These are phyloP conservation scores for Dendropsophus ebraccatus DNA, from an alignment of 2,113 vertebrate genomes.

Conservation along the genomic window DNA sequence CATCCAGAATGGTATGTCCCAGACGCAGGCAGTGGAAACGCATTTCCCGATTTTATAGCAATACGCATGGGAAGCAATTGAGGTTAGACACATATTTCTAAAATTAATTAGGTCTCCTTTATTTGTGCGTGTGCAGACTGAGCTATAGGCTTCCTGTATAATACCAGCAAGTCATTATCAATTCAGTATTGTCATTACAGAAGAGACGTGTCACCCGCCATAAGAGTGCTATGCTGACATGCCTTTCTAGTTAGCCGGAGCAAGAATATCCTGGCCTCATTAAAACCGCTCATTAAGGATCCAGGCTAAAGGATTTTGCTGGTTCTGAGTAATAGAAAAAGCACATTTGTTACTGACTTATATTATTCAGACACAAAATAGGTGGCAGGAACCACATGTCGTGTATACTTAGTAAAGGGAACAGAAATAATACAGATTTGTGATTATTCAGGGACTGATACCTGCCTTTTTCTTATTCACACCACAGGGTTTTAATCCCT, in stretches of 20 bases:
- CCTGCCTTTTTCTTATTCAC: neutral
- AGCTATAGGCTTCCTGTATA: neutral
- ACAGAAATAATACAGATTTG: neutral
- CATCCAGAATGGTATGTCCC: neutral
- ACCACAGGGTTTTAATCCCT: no score
- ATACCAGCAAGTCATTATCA: constrained; percentile 45
- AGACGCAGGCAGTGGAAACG: neutral
- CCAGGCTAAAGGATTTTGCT: constrained; percentile 7
- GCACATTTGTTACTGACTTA: neutral
- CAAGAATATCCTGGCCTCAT: constrained; percentile 50
- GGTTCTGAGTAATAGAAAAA: neutral
- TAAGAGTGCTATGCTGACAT: constrained; percentile 16
- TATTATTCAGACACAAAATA: neutral
- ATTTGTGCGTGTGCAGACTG: neutral
- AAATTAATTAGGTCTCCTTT: neutral
- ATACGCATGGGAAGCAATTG: neutral
- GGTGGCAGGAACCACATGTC: neutral
- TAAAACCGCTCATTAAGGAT: constrained; percentile 39
- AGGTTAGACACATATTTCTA: neutral
- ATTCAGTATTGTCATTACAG: constrained; percentile 40
- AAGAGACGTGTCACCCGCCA: constrained; percentile 21
- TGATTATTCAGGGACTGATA: neutral
- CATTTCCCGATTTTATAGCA: neutral
- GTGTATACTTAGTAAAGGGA: neutral
- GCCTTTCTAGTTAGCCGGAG: constrained; percentile 14